A percentile compares a stretch with the other conserved stretches of the same genome.
These are phyloP conservation scores for Cryptophagus acutangulus DNA, from an alignment of 2,888 invertebrate genomes.

Conservation along the genomic window DNA sequence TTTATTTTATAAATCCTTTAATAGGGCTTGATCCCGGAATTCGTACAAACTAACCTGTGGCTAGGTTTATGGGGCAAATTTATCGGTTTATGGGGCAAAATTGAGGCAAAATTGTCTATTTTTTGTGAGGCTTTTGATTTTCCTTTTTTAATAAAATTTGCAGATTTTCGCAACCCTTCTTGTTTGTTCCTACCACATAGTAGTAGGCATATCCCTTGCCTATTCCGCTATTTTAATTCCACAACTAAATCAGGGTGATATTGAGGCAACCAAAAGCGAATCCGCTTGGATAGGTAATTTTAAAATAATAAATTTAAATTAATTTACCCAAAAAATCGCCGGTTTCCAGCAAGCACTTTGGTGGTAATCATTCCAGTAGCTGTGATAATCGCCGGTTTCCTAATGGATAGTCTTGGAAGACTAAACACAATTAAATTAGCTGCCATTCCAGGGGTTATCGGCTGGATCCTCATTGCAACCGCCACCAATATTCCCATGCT, in stretches of 20 bases:
- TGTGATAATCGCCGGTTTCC: constrained; percentile 51
- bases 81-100: neutral
- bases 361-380: constrained; percentile 54
- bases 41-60: neutral
- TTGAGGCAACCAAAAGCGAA: constrained; percentile 39
- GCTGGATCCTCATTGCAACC: constrained; percentile 54
- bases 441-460: constrained; percentile 51
- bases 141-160: constrained; percentile 13
- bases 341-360: constrained; percentile 51
- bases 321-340: neutral
- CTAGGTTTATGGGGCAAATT: neutral
- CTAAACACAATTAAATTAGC: constrained; percentile 54
- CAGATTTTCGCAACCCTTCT: constrained; percentile 53
- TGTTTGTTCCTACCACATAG: constrained; percentile 55
- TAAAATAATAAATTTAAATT: neutral
- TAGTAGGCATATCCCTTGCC: constrained; percentile 55
- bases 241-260: constrained; percentile 43
- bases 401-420: constrained; percentile 55
- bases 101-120: neutral
- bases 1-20: constrained; percentile 5
- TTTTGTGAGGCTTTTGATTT: neutral
- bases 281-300: constrained; percentile 53
- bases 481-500: constrained; percentile 50
- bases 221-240: constrained; percentile 55
- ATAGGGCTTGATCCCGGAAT: neutral